phyloP scores from a whole-genome alignment of 1,140 invertebrate genomes.

The Halesus radiatus region DNA sequence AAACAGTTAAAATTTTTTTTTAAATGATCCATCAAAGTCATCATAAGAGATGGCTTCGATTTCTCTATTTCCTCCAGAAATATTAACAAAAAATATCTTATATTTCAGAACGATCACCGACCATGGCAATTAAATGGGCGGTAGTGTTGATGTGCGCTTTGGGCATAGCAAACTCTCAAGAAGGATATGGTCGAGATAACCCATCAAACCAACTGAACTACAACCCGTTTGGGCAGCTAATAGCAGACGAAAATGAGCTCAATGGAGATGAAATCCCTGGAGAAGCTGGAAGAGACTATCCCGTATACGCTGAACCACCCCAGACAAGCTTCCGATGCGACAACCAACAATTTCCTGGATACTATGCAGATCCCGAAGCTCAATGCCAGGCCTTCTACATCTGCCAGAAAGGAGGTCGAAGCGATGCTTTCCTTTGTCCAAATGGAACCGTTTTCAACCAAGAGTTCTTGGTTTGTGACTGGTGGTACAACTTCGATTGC shows the following conservation, averaged over 20 bases:
- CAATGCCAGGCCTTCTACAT: constrained; percentile 71
- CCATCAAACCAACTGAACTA: constrained; percentile 50
- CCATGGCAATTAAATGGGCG: too few relatives aligned
- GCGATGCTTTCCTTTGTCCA: constrained; percentile 72
- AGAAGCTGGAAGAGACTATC: constrained; percentile 72
- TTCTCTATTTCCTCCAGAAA: too few relatives aligned
- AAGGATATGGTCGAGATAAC: constrained; percentile 53
- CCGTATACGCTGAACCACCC: constrained; percentile 72
- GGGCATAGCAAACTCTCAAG: constrained; percentile 38
- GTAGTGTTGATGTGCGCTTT: constrained; percentile 10
- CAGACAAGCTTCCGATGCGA: constrained; percentile 72
- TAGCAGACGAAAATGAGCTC: constrained; percentile 19
- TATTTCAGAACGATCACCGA: too few relatives aligned
- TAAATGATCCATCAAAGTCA: too few relatives aligned
- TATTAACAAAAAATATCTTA: too few relatives aligned
- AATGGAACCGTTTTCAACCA: constrained; percentile 75
- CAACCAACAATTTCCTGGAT: constrained; percentile 67
- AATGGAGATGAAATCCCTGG: constrained; percentile 50
- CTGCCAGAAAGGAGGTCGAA: constrained; percentile 67
- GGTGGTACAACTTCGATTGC: constrained; percentile 73
- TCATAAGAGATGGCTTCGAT: too few relatives aligned
- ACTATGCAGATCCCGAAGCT: constrained; percentile 70
- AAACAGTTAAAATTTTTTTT: too few relatives aligned
- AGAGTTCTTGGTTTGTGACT: constrained; percentile 70
- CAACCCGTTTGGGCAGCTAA: constrained; percentile 45